Base-by-base conservation (phyloP, 2,113 vertebrate genomes). In the Thomomys bottae region DNA sequence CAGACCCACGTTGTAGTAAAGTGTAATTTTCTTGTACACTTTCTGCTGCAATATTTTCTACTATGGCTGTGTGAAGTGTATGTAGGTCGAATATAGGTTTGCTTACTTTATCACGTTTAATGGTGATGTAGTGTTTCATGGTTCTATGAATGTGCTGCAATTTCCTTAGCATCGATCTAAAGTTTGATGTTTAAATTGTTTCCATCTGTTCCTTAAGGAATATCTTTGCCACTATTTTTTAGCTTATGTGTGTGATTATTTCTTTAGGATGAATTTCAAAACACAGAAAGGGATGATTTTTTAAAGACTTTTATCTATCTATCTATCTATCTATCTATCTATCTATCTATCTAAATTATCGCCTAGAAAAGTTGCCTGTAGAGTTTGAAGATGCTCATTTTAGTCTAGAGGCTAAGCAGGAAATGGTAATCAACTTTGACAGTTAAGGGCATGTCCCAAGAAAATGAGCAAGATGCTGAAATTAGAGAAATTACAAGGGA, bases 1-100 rank as follows among this genome's bases (percentile, higher is more conserved):
- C 6, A 82, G 82, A 73, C 36, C 28, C 7, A 26, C 78, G 38
- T 83, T 91, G 90, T 94, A 89, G 82, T 83, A 67, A 86, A 70
- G 75, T 83, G 8, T 72, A 83, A 76, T 76, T n/a, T 77, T 32
- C 38, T 57, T 59, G 0, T 88, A 71, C 24, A 21, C 8, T 61
- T 30, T 85, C 34, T 88, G 66, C 40, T 38, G 38, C 28, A 84
- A 15, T 73, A 4, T 71, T 88, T 42, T 78, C 38, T 79, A 42
- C 32, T 81, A 34, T 1, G 9, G 66, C 54, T 45, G 8, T n/a
- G 59, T 64, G 34, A 72, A 38, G 30, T 24, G 34, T 54, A 17
- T 30, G 76, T 17, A 59, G 38, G 14, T 85, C 40, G 54, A 54
- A 10, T 8, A 21, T 12, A 59, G 71, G 26, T 42, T 63, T 66